Percentiles rank a stretch among this genome's conserved stretches.
Evolutionary conservation across 2,113 vertebrate species (phyloP).

Genomic region (Hypocryptadius cinnamomeus): DNA sequence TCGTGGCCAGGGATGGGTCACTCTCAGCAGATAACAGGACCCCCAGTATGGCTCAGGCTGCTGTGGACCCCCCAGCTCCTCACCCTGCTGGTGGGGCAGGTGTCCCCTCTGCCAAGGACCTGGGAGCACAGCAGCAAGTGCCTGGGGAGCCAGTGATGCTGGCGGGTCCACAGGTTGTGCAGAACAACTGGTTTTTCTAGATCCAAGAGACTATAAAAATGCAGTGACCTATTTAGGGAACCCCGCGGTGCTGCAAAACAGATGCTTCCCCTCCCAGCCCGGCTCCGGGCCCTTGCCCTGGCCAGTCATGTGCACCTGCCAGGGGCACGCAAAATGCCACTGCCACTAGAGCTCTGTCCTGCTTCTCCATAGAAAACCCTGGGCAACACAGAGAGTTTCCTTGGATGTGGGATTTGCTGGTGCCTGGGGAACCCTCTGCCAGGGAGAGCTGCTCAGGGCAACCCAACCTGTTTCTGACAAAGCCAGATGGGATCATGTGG

Average conservation of each 20-base stretch:
- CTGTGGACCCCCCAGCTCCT: rapidly evolving
- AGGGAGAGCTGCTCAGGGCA: background rate
- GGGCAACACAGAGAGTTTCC: background rate
- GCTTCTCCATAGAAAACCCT: background rate
- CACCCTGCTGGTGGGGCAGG: background rate
- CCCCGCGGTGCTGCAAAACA: background rate
- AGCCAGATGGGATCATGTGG: background rate
- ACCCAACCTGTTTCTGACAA: background rate
- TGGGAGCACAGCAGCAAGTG: rapidly evolving
- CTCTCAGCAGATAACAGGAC: background rate
- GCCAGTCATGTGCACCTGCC: background rate
- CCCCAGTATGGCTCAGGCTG: rapidly evolving
- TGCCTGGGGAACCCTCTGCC: background rate
- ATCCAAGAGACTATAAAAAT: slow-evolving; percentile 33
- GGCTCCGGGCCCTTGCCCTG: background rate
- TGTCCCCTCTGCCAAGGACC: rapidly evolving
- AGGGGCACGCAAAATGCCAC: background rate
- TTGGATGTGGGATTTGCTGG: background rate
- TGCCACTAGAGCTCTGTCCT: rapidly evolving
- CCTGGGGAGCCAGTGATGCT: background rate
- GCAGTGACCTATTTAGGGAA: slow-evolving; percentile 50
- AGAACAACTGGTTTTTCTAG: slow-evolving; percentile 53
- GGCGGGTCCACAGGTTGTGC: background rate
- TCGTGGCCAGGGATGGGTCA: background rate
- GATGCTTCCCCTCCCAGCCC: background rate